Evolutionary conservation across 2,888 invertebrate genomes (phyloP).

Genomic region (Colostygia pectinataria): DNA sequence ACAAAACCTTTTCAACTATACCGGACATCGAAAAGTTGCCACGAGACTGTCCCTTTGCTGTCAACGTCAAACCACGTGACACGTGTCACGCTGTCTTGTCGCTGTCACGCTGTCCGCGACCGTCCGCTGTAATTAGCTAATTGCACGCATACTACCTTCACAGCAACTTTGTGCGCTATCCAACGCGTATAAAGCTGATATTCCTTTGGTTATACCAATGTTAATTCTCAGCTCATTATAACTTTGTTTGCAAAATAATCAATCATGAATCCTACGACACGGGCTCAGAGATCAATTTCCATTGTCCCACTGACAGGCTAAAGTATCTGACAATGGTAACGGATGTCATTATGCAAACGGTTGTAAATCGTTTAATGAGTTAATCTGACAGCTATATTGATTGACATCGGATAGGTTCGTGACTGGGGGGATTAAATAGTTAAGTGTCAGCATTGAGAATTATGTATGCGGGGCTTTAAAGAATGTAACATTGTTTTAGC

Average conservation of each 20-base stretch:
- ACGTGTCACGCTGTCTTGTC: slow-evolving; percentile 47
- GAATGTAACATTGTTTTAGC: too few relatives aligned
- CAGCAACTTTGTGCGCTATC: slow-evolving; percentile 12
- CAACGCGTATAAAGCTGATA: slow-evolving; percentile 17
- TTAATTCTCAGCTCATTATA: slow-evolving; percentile 56
- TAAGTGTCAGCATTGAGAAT: slow-evolving; percentile 19
- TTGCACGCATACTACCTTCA: slow-evolving; percentile 48
- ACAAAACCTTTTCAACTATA: slow-evolving; percentile 36
- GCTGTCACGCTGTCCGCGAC: slow-evolving; percentile 34
- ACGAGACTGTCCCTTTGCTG: slow-evolving; percentile 51
- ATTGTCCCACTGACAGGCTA: slow-evolving; percentile 26
- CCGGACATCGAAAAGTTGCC: slow-evolving; percentile 66
- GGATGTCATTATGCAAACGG: slow-evolving; percentile 46
- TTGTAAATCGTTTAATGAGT: slow-evolving; percentile 55
- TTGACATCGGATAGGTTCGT: slow-evolving; percentile 41
- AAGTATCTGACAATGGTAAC: slow-evolving; percentile 31
- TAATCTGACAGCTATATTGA: slow-evolving; percentile 60
- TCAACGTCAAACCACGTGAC: slow-evolving; percentile 48
- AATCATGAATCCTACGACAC: slow-evolving; percentile 42
- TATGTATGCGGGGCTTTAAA: slow-evolving; percentile 18
- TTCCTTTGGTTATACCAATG: slow-evolving; percentile 8
- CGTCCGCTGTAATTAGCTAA: slow-evolving; percentile 63
- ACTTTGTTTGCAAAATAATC: slow-evolving; percentile 38
- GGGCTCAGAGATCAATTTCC: slow-evolving; percentile 43
- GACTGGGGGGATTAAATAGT: slow-evolving; percentile 26